Base-by-base conservation (phyloP, 92 coral and sea anemone species). In the Phenganax marumi region DNA sequence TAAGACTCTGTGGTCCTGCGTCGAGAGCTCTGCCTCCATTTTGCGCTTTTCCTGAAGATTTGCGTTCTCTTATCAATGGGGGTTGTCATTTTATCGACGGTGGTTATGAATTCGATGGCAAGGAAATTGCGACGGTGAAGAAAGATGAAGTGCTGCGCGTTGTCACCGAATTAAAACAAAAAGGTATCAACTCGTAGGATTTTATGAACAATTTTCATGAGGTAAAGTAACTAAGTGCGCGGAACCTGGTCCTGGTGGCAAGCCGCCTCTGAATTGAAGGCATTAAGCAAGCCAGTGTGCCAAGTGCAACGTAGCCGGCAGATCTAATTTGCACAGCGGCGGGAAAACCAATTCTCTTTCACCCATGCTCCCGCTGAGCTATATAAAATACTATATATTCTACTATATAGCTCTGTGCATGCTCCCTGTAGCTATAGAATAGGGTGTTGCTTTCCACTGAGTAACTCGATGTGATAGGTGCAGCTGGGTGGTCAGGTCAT, bases 1-100 rank as follows among this genome's bases (percentile, higher is more conserved):
- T 95, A 70, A 86, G 98, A 71, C 76, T 95, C 7, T 95, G 98
- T 84, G 97, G 98, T 47, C 97, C 97, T 21, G 92, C 97, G 3
- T 87, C 96, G 24, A 76, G 77, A 52, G 83, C 92, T 52, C 86
- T 95, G 0, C 93, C 98, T 22, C 98, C 98, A 17, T 86, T 95
- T 53, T 68, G 89, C 73, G 97, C 91, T 86, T 95, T 92, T 73
- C 98, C 98, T 53, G 85, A 77, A 8, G 98, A 95, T 62, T 85
- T 95, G 64, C 85, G 81, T 70, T 80, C 73, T 6, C 89, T 87
- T 7, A 75, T 95, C 13, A 81, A 82, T 68, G 96, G 93, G 54
- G 89, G 85, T 18, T 81, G 87, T 76, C 87, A 85, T 82, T 92
- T 89, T 55, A 84, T 95, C 46, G 88, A 88, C 85, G 98, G 98